Conservation (phyloP, 2,113 vertebrate genomes). For the Peromyscus maniculatus region DNA sequence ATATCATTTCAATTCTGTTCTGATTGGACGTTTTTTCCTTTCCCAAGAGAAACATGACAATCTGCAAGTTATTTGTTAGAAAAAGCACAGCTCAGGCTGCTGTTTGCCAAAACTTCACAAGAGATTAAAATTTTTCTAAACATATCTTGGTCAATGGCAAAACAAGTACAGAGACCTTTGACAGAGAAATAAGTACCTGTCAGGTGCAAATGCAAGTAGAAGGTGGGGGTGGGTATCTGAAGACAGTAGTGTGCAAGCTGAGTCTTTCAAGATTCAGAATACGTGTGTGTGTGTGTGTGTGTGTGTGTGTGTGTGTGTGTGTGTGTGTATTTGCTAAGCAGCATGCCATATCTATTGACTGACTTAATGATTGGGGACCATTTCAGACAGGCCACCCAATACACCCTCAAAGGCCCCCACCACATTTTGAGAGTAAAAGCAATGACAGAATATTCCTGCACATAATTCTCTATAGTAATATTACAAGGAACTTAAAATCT, state of each 20-base stretch:
- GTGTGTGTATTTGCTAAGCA: background rate
- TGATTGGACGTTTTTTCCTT: slow-evolving; percentile 66
- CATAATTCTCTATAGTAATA: background rate
- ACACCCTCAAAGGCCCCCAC: background rate
- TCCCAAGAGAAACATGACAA: slow-evolving; percentile 73
- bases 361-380: background rate
- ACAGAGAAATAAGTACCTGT: slow-evolving; percentile 34
- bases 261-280: background rate
- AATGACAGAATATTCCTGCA: background rate
- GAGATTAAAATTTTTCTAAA: slow-evolving; percentile 72
- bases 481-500: slow-evolving; percentile 22
- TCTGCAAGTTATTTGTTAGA: slow-evolving; percentile 77
- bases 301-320: too few species aligned
- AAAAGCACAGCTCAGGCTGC: slow-evolving; percentile 54
- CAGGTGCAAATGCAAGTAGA: background rate
- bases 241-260: background rate
- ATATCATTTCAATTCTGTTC: slow-evolving; percentile 75
- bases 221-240: background rate
- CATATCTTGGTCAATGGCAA: slow-evolving; percentile 59
- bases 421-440: background rate
- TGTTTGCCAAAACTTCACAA: slow-evolving; percentile 61
- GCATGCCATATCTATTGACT: background rate
- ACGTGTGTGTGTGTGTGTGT: too few species aligned
- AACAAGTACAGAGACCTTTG: slow-evolving; percentile 34
- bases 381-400: background rate